Base-by-base conservation (phyloP, 2,797 vertebrate species). In the Bradypodion ventrale region DNA sequence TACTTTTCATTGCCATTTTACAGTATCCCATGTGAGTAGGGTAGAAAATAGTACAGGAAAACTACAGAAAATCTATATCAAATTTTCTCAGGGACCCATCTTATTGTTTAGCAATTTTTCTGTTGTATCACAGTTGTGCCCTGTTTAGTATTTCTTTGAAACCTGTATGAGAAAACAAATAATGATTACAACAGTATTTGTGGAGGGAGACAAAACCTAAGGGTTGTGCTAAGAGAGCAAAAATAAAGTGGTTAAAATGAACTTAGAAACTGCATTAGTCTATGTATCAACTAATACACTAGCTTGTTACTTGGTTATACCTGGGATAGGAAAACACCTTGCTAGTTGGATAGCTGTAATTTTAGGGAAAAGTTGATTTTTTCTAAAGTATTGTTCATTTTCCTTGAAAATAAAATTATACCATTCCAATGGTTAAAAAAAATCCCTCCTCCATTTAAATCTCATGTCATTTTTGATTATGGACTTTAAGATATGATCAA, bases 1-100 rank as follows among this genome's bases (percentile, higher is more conserved):
- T 90, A 91, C 87, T 92, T 89, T 91, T 93, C 78, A 74, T 62
- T 90, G 91, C 91, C 80, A 63, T 82, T 88, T 87, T 88, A 89
- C 56, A 59, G 77, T 81, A 87, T 91, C 89, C 91, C 91, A 87
- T 85, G 87, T 92, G 93, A 91, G 86, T 84, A 89, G 52, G 82
- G 90, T 86, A 91, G 91, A 84, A 89, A 92, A 88, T 65, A 90
- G 87, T 91, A 90, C 78, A 63, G 66, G 70, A 82, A 86, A 85
- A 76, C 89, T 90, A 60, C 86, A 82, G 89, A 90, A 93, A 92
- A 93, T 90, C 70, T 69, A 90, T 85, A 90, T 69, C 72, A 90
- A 83, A 42, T 89, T 87, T 91, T 89, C 86, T 84, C 87, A 75
- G 88, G 86, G 85, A 86, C 87, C 83, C 37, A 68, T 87, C 78